Evolutionary conservation across 2,113 vertebrate species (phyloP), one percentile per base, ranked within the genome.

Genomic region (Chamaea fasciata): DNA sequence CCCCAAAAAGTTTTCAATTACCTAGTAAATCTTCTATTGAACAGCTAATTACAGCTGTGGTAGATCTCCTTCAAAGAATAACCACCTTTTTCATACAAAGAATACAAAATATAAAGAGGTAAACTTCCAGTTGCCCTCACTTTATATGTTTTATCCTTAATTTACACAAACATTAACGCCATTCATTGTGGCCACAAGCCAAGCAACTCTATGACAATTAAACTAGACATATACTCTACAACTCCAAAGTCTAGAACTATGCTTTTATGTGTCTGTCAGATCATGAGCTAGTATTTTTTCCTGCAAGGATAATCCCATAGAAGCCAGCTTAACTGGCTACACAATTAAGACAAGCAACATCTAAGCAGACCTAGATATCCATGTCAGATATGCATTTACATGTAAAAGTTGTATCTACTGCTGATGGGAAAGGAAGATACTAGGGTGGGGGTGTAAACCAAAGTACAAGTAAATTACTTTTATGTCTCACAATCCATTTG

Each of bases 1-100:
- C 2, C 1, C 1, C 2, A 4, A 5, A 4, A n/a, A 5, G 3
- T 42, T 30, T 47, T 73, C 30, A 69, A 63, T 57, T 28, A 42
- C 5, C 49, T 21, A 24, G 5, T 17, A 71, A 64, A 68, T 69
- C 87, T 84, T 79, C 28, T 68, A 46, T 20, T 70, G 52, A 39
- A 84, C 17, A 82, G 24, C 19, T 56, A 39, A 60, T 31, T 76
- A 83, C 10, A 80, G 14, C 50, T 83, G 23, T 46, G 22, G 21
- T 19, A 60, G 20, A 8, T 28, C 15, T 67, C 37, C 12, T 87
- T 84, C 27, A 53, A 39, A 30, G 28, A 73, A 79, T 18, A 92
- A 12, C 7, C 16, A 49, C 6, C 12, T 41, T 89, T 57, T 75
- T 52, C 49, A 89, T 27, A 49, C 3, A 67, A 47, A 69, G 31